Base-by-base conservation (phyloP, 92 coral and sea anemone genomes). In the Palythoa caribaeorum region DNA sequence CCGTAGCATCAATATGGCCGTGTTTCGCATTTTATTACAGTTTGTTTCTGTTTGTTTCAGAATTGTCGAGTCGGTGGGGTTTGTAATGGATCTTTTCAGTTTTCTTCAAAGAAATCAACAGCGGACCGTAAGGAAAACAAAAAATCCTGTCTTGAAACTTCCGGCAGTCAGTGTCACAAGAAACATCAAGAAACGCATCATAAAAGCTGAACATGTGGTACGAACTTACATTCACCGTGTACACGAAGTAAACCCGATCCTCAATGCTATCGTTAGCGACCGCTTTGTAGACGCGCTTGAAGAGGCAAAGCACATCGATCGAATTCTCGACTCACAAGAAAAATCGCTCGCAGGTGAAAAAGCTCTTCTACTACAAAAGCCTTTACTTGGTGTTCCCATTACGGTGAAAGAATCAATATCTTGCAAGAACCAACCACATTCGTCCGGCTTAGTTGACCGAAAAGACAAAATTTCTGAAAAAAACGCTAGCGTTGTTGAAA, bases 341-440 rank as follows among this genome's bases (percentile, higher is more conserved):
- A 1, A n/a, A 8, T 60, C 84, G 38, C 72, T 72, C 2, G 60
- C 36, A 20, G 90, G 38, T 9, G 95, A 91, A 89, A 93, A 91
- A 85, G 51, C 85, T 11, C 55, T 9, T 20, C 72, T 94, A 17
- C 65, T 93, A 51, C 83, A 73, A 16, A 94, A 93, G 77, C 85
- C 92, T 59, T 78, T 94, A 38, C 90, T 94, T 5, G 98, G 98
- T n/a, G 92, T 94, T 60, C 98, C 98, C 9, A 28, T 93, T 4
- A 94, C 98, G 1, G 92, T 94, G 12, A 94, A 94, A 50, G 98
- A 93, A 73, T 94, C 98, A 76, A 92, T 94, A 17, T 89, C 95
- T 54, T 89, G 92, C 51, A 78, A 87, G 36, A 95, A 95, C 15
- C 71, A 93, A 57, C 53, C 98, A 16, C 71, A 94, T 40, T 94